Conservation (phyloP, 2,888 invertebrate genomes). For the Ypsolopha sequella region DNA sequence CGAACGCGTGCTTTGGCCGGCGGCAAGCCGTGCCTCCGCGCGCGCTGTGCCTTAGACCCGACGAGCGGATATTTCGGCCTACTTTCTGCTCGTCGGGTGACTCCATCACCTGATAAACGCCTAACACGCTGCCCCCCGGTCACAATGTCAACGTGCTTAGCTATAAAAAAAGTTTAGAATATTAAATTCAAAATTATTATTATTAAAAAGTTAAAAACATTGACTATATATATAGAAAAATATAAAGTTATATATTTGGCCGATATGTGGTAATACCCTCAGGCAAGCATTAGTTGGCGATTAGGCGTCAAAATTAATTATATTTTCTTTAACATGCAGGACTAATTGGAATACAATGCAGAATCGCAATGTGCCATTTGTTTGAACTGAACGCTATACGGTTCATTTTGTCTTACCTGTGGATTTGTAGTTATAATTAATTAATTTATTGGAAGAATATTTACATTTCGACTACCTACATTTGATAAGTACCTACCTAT, state of each 20-base stretch:
- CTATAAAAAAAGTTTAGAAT: constrained; percentile 62
- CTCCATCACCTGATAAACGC: not conserved
- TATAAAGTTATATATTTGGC: constrained; percentile 66
- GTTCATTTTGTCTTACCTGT: constrained; percentile 33
- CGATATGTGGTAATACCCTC: constrained; percentile 81
- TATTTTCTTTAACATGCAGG: constrained; percentile 31
- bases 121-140: not conserved
- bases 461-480: constrained; percentile 3
- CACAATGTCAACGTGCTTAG: constrained; percentile 40
- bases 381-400: constrained; percentile 46
- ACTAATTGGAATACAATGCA: constrained; percentile 52
- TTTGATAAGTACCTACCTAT: constrained; percentile 30
- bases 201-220: constrained; percentile 63
- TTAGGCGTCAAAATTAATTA: constrained; percentile 64
- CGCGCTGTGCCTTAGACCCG: constrained; percentile 19
- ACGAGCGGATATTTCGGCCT: constrained; percentile 20
- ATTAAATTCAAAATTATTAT: constrained; percentile 71
- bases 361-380: constrained; percentile 64
- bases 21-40: not conserved
- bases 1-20: not conserved
- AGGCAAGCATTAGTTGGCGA: constrained; percentile 72
- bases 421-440: constrained; percentile 31
- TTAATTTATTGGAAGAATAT: constrained; percentile 27
- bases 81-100: constrained; percentile 6
- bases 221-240: constrained; percentile 66